Conservation (phyloP, 2,888 invertebrate species). For the Apamea crenata region DNA sequence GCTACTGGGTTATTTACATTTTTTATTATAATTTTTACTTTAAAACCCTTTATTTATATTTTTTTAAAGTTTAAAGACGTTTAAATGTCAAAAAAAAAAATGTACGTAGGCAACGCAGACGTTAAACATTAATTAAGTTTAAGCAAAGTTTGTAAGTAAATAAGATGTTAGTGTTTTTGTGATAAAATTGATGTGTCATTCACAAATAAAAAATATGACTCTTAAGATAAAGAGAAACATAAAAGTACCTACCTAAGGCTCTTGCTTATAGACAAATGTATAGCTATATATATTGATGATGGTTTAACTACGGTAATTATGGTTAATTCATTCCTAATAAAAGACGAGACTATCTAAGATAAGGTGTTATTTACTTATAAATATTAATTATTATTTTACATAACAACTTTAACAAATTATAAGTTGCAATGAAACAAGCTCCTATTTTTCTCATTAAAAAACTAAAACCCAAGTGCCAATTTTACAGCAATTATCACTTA, state of each 20-base stretch:
- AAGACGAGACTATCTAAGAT: not conserved
- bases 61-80: too few relatives aligned
- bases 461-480: conserved; percentile 46
- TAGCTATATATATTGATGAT: not conserved
- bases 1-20: not conserved
- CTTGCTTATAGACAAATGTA: not conserved
- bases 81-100: not conserved
- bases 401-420: conserved; percentile 23
- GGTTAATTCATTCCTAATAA: not conserved
- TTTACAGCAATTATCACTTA: conserved; percentile 55
- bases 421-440: conserved; percentile 18
- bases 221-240: not conserved
- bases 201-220: not conserved
- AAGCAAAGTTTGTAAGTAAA: not conserved
- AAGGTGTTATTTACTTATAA: conserved; percentile 1
- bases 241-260: not conserved
- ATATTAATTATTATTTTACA: conserved; percentile 11
- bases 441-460: conserved; percentile 39
- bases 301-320: not conserved
- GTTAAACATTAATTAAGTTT: not conserved
- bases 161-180: not conserved
- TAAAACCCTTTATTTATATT: not conserved
- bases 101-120: not conserved
- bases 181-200: not conserved
- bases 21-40: not conserved